Base-by-base conservation (phyloP, 2,797 vertebrate genomes). In the Uromys caudimaculatus region DNA sequence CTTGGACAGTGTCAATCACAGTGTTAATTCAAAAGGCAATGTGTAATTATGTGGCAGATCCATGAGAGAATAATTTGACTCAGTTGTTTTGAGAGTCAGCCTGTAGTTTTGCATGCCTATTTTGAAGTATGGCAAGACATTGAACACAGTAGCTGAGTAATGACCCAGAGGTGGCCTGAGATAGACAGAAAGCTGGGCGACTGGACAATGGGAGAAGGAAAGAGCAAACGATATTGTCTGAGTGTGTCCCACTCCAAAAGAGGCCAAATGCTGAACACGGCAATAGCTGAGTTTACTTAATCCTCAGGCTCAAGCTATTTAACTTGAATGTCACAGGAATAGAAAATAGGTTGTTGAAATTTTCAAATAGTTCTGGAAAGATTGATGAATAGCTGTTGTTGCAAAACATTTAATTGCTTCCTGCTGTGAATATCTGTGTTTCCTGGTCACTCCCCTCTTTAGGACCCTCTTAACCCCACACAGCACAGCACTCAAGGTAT, bases 251-350 rank as follows among this genome's bases (percentile, higher is more conserved):
- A 62, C n/a, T 94, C 32, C 41, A 4, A 1, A 16, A 32, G 62
- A 4, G 54, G 16, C 35, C 41, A 85, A 23, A 76, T 44, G 19
- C 27, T n/a, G 41, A 50, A 76, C 23, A 24, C 41, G 52, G 52
- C 81, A 67, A 14, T 2, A 67, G 76, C 56, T 27, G 19, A 78
- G 67, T 8, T 92, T 75, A 67, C 79, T 79, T 93, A 81, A 84
- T 76, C 38, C 64, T 82, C 14, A 94, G 35, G 56, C 73, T 3
- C 58, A 88, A 44, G 47, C 23, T 94, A 27, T 56, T 90, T 86
- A 44, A 56, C 56, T 92, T 54, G n/a, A 69, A 64, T 52, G 52
- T 41, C 47, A n/a, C 4, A 89, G 89, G 19, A 87, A 91, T 52
- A 84, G 41, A 19, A 67, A 83, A 44, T 5, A 50, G 2, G 7